Evolutionary conservation across 2,797 vertebrate species (phyloP).

Genomic region (Crocidura indochinensis): DNA sequence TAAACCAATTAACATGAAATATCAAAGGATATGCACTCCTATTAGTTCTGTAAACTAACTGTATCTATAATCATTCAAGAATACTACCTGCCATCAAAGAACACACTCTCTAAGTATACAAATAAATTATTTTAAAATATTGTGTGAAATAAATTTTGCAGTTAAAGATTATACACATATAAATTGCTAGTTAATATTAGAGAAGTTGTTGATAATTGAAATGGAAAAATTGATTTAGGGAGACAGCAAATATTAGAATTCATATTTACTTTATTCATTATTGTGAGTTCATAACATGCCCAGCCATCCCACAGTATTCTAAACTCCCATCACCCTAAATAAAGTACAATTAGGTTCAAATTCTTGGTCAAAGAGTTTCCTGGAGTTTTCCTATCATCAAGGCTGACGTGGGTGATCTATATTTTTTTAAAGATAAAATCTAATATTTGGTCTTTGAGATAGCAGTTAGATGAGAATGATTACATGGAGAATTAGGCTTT

Average conservation of each 20-base stretch:
- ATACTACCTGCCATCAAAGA: neutral
- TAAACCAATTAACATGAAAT: neutral
- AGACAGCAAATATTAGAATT: no score
- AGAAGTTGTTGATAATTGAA: neutral
- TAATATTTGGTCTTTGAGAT: neutral
- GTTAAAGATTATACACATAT: neutral
- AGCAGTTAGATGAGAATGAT: neutral
- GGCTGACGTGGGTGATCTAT: no score
- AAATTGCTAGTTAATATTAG: neutral
- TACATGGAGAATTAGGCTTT: neutral
- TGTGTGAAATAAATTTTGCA: neutral
- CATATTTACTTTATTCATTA: no score
- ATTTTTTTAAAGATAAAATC: neutral
- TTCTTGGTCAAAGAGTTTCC: no score
- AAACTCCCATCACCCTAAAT: no score
- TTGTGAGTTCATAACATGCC: no score
- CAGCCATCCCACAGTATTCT: no score
- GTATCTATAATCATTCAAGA: neutral
- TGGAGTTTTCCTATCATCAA: no score
- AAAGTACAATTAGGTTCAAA: no score
- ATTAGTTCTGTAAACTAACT: conserved; percentile 3
- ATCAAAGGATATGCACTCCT: neutral
- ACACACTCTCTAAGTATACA: neutral
- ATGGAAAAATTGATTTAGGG: neutral
- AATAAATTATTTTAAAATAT: conserved; percentile 26